Conservation (phyloP, 2,797 vertebrate genomes). For the Sebastes minor region DNA sequence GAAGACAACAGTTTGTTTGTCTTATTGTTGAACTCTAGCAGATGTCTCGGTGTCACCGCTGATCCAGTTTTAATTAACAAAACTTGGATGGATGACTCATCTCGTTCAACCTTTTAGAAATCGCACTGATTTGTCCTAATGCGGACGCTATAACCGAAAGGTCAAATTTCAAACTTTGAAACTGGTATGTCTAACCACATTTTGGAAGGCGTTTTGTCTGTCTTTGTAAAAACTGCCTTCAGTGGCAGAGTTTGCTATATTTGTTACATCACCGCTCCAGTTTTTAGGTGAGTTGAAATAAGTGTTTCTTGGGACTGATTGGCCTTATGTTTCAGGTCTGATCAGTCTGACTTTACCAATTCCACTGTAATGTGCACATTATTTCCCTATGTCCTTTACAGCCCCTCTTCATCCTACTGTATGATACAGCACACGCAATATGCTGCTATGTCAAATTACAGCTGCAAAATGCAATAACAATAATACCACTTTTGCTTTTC, state of each 20-base stretch:
- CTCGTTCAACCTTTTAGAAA: background rate
- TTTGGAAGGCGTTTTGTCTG: background rate
- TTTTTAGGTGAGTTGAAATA: background rate
- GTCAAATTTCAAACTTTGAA: background rate
- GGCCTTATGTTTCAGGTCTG: background rate
- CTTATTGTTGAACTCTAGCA: background rate
- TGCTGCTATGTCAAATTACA: conserved; percentile 5
- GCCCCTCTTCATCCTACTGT: background rate
- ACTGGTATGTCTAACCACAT: background rate
- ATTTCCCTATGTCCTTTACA: background rate
- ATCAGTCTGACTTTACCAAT: background rate
- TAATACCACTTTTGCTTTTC: background rate
- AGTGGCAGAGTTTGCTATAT: background rate
- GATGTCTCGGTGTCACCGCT: background rate
- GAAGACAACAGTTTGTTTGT: background rate
- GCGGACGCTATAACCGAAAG: background rate
- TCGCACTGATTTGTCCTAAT: background rate
- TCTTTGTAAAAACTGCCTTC: background rate
- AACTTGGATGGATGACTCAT: conserved; percentile 1
- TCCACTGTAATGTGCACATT: background rate
- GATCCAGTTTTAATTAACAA: conserved; percentile 10
- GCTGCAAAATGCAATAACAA: background rate
- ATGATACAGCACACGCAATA: background rate
- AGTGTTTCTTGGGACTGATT: background rate
- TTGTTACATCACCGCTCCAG: background rate